Evolutionary conservation across 2,113 vertebrate genomes (phyloP).

Genomic region (Myrmophylax atrothorax): DNA sequence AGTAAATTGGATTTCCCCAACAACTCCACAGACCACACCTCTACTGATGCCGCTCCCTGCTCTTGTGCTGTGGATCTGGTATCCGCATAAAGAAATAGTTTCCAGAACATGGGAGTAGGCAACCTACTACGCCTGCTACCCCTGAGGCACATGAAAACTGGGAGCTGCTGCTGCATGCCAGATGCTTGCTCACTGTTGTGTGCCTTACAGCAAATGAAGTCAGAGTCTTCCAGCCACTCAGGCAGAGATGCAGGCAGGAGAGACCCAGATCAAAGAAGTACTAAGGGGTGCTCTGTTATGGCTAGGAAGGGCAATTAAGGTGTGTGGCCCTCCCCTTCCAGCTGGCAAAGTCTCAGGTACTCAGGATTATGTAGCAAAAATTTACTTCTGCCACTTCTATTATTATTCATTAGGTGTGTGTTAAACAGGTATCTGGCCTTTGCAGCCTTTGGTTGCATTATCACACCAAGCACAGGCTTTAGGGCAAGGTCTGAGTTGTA

Average conservation of each 20-base stretch:
- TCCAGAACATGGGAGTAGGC: background rate
- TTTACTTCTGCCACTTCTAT: background rate
- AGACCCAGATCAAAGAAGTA: conserved; percentile 24
- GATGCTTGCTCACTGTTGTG: conserved; percentile 7
- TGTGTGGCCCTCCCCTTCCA: background rate
- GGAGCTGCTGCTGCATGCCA: conserved; percentile 19
- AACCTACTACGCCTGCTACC: background rate
- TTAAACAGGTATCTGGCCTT: background rate
- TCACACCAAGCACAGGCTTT: background rate
- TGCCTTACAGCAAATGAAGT: background rate
- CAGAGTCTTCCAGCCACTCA: background rate
- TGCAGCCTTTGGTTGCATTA: background rate
- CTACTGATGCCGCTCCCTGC: background rate
- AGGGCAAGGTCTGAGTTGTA: background rate
- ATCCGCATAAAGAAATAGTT: background rate
- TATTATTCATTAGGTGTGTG: background rate
- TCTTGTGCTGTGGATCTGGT: background rate
- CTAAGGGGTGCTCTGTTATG: background rate
- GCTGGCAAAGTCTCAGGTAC: conserved; percentile 11
- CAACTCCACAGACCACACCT: conserved; percentile 1
- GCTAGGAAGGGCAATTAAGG: conserved; percentile 13
- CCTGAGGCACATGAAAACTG: background rate
- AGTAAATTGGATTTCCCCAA: conserved; percentile 24
- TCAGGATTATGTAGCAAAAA: background rate
- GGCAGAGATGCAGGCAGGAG: background rate